Evolutionary conservation across 2,888 invertebrate genomes (phyloP).

Genomic region (Hirtodrosophila alboralis): DNA sequence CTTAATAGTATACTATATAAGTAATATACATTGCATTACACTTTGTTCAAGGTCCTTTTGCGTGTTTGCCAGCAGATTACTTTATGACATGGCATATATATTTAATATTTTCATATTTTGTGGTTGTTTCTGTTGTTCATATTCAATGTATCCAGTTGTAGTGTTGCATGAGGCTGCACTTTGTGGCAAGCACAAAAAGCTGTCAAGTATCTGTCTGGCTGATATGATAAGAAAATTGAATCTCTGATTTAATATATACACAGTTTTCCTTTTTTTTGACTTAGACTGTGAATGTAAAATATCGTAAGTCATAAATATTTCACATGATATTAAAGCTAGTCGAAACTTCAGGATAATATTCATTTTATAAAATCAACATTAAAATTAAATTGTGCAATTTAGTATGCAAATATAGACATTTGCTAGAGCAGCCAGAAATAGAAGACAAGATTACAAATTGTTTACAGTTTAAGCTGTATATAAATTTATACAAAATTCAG

Average conservation of each 20-base stretch:
- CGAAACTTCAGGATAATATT: slow-evolving; percentile 4
- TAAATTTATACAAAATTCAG: no score
- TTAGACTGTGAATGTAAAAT: slow-evolving; percentile 12
- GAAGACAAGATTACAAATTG: no score
- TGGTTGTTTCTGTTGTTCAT: no score
- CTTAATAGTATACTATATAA: slow-evolving; percentile 38
- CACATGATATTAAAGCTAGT: slow-evolving; percentile 27
- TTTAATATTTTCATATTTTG: slow-evolving; percentile 44
- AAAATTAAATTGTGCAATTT: no score
- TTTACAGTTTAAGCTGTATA: no score
- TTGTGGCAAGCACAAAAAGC: no score
- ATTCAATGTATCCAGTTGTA: no score
- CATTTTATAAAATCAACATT: no score
- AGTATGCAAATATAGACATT: no score
- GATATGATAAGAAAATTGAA: slow-evolving; percentile 44
- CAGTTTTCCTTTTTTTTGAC: neutral
- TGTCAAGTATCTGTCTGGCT: slow-evolving; percentile 15
- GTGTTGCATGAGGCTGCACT: slow-evolving; percentile 43
- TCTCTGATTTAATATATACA: slow-evolving; percentile 30
- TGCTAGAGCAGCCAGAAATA: no score
- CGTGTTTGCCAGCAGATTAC: slow-evolving; percentile 1
- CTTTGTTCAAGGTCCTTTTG: slow-evolving; percentile 18
- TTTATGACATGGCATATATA: slow-evolving; percentile 58
- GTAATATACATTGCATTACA: slow-evolving; percentile 47
- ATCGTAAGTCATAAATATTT: slow-evolving; percentile 48